phyloP scores from a whole-genome alignment of 1,140 invertebrate genomes.

The Colletes latitarsis region DNA sequence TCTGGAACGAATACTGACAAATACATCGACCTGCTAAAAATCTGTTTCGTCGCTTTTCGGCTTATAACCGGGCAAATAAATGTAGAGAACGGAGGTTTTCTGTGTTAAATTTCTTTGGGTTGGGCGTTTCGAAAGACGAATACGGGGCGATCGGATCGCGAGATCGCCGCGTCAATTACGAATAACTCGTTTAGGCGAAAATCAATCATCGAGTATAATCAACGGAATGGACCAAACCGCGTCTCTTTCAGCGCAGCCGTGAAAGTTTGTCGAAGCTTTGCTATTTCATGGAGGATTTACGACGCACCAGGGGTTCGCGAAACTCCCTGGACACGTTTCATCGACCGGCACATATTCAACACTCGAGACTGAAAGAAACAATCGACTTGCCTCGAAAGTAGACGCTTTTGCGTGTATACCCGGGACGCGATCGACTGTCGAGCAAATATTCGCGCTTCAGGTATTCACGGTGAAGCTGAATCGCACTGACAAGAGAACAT shows the following conservation, averaged over 20 bases:
- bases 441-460: not conserved
- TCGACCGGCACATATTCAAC: not conserved
- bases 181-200: not conserved
- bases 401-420: not conserved
- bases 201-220: not conserved
- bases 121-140: no score
- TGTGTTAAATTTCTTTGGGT: no score
- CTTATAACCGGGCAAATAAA: no score
- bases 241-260: not conserved
- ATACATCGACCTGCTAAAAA: no score
- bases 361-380: not conserved
- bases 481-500: no score
- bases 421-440: no score
- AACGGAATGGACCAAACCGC: not conserved
- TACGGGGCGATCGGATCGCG: not conserved
- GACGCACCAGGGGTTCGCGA: not conserved
- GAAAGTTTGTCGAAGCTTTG: not conserved
- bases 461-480: not conserved
- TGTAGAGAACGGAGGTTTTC: no score
- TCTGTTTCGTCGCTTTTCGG: no score
- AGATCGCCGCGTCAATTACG: not conserved
- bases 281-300: constrained; percentile 1
- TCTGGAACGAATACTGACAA: no score
- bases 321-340: not conserved
- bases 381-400: not conserved